Base-by-base conservation (phyloP, 2,888 invertebrate species). In the Incurvaria masculella region DNA sequence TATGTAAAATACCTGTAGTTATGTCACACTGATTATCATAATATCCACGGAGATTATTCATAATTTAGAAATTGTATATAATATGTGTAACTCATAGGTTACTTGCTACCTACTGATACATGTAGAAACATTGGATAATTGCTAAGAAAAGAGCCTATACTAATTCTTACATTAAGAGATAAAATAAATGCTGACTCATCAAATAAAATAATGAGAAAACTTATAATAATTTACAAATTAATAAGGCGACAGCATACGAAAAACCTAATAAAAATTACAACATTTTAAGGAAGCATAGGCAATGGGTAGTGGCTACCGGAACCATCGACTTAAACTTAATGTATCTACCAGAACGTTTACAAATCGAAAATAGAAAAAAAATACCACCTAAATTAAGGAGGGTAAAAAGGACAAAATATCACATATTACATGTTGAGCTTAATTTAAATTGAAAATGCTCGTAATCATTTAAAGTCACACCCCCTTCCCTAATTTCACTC, bases 391-490 rank as follows among this genome's bases (percentile, higher is more conserved):
- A 69, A 71, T 65, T 65, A 60, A 66, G 68, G 72, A 67, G 65
- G 64, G 69, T 68, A 69, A 71, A 69, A 50, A 72, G 43, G 48
- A 71, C 68, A 76, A 76, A 79, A 79, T 79, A 79, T 79, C 79
- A 79, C 79, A 76, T 69, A 69, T 73, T 75, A 74, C 66, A 69
- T 70, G 78, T 78, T 74, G 75, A 78, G 79, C 78, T 78, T 74
- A 76, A 78, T 78, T 76, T 72, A 74, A 75, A 70, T 66, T 56
- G 59, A 63, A 65, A 61, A 57, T 59, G 33, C 14, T 56, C 53
- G 48, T 50, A 51, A 50, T 11, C 11, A 58, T 60, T 57, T 61
- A 63, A 61, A 65, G 64, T 55, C 62, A 61, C 58, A 56, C 53
- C 60, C 61, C 59, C 58, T 62, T 51, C 54, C 49, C 27, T n/a